Evolutionary conservation across 2,113 vertebrate species (phyloP).

Genomic region (Semicossyphus pulcher): DNA sequence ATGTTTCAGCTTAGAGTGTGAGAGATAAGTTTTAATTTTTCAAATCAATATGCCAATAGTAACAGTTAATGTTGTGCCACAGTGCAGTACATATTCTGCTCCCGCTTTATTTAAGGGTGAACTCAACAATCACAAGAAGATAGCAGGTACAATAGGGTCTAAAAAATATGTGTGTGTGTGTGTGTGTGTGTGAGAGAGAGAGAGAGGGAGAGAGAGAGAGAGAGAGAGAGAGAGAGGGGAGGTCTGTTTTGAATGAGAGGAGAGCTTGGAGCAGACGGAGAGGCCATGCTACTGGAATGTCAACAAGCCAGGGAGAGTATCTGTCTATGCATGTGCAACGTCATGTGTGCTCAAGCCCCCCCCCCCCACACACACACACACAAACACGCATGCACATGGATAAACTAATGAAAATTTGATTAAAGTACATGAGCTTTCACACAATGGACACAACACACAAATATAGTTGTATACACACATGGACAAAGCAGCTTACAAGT

Average conservation of each 20-base stretch:
- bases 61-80: neutral
- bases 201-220: neutral
- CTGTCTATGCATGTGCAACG: conserved; percentile 61
- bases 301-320: conserved; percentile 65
- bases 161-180: conserved; percentile 1
- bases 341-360: neutral
- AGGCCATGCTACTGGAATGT: conserved; percentile 76
- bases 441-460: conserved; percentile 6
- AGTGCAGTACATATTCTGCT: neutral
- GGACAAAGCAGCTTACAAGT: neutral
- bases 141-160: conserved; percentile 21
- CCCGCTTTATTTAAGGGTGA: neutral
- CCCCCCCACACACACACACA: neutral
- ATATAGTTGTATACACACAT: neutral
- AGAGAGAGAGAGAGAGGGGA: neutral
- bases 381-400: neutral
- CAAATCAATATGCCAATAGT: neutral
- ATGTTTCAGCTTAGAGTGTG: neutral
- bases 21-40: neutral
- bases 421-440: conserved; percentile 6
- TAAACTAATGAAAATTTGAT: conserved; percentile 28
- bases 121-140: conserved; percentile 5
- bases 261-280: conserved; percentile 61
- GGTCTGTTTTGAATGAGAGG: conserved; percentile 71
- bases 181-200: neutral